A percentile compares a stretch with the other conserved stretches of the same genome.
These are phyloP conservation scores for Syrrhaptes paradoxus DNA, from an alignment of 2,113 vertebrate species.

Conservation along the genomic window DNA sequence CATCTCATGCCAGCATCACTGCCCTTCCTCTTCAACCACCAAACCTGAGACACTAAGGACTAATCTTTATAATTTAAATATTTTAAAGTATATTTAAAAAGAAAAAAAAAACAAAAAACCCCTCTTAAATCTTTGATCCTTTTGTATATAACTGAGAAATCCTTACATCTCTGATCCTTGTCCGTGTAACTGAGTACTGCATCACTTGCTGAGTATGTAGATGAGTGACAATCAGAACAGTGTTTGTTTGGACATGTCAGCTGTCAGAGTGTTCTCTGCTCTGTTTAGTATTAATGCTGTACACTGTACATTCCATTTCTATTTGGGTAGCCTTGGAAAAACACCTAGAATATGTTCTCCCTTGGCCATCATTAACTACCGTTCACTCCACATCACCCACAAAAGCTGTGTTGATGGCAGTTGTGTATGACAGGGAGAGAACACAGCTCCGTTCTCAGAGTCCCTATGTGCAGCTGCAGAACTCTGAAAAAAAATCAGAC, in stretches of 20 bases:
- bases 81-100: no score
- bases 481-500: background rate
- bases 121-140: background rate
- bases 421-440: background rate
- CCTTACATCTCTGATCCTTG: no score
- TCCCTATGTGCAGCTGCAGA: background rate
- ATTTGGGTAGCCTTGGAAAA: background rate
- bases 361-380: background rate
- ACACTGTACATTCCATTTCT: accelerated
- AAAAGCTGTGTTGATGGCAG: background rate
- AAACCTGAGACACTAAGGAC: background rate
- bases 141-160: background rate
- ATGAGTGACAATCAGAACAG: background rate
- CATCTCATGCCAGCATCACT: background rate
- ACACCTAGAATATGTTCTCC: background rate
- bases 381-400: accelerated
- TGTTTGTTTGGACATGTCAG: background rate
- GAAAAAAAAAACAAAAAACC: background rate
- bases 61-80: background rate
- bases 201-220: background rate
- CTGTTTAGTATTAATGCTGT: background rate
- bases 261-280: background rate
- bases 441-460: background rate
- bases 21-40: background rate
- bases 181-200: background rate